Conservation (phyloP, 2,113 vertebrate genomes). For the Macaca mulatta region DNA sequence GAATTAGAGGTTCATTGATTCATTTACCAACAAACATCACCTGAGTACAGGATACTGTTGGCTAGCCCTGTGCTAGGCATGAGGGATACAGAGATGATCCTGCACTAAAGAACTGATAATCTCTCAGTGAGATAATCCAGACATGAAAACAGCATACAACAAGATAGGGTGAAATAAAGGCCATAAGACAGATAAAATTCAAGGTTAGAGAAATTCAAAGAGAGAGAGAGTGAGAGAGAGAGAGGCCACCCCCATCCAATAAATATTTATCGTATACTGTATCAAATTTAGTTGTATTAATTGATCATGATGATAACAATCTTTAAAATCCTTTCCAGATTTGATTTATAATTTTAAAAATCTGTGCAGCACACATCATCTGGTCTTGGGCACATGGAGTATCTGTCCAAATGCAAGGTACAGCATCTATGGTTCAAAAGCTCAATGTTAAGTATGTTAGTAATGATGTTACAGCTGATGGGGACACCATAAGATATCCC, state of each 20-base stretch:
- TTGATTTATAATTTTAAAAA: neutral
- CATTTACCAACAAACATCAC: neutral
- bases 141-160: neutral
- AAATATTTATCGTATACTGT: neutral
- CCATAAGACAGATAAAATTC: slow-evolving; percentile 6
- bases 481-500: neutral
- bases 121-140: neutral
- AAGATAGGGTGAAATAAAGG: neutral
- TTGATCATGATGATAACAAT: neutral
- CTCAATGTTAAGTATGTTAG: neutral
- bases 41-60: neutral
- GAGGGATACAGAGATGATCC: neutral
- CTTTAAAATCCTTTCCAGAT: neutral
- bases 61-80: neutral
- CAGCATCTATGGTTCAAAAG: neutral
- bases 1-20: neutral
- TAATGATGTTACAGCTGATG: neutral
- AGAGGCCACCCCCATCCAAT: neutral
- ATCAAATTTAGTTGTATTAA: neutral
- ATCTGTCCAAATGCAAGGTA: neutral
- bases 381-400: neutral
- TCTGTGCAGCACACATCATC: neutral
- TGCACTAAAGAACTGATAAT: neutral
- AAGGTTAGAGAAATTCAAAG: neutral
- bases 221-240: neutral